A percentile compares a stretch with the other conserved stretches of the same genome.
These are phyloP conservation scores for Drosophila cracens DNA, from an alignment of 2,888 invertebrate genomes.

Conservation along the genomic window DNA sequence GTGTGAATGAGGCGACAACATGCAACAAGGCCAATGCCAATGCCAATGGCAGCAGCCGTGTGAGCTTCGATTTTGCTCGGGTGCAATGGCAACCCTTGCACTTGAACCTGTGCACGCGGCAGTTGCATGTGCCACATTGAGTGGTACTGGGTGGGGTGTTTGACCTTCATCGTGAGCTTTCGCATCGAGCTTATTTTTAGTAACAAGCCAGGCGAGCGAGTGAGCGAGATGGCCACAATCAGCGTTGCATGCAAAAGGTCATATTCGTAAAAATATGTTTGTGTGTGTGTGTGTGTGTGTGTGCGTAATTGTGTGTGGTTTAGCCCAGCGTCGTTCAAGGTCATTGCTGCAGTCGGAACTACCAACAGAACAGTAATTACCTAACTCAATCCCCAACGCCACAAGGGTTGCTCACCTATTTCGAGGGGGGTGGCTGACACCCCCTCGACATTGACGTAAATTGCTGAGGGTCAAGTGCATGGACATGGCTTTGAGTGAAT, in stretches of 20 bases:
- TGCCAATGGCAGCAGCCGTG: conserved; percentile 35
- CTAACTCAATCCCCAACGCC: conserved; percentile 31
- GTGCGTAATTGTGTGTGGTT: conserved; percentile 23
- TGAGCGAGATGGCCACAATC: conserved; percentile 20
- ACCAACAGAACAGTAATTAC: conserved; percentile 48
- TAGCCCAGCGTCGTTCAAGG: conserved; percentile 65
- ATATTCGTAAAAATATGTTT: conserved; percentile 44
- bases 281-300: conserved; percentile 1
- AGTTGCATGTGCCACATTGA: conserved; percentile 65
- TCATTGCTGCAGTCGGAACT: conserved; percentile 55
- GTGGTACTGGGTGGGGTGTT: conserved; percentile 50
- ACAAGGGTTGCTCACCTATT: conserved; percentile 15
- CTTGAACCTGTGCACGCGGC: conserved; percentile 82
- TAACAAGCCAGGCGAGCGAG: conserved; percentile 18
- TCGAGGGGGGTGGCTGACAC: conserved; percentile 2
- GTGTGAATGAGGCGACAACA: conserved; percentile 7
- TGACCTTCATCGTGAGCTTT: conserved; percentile 76
- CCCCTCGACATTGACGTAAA: conserved; percentile 78
- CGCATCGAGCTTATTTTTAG: conserved; percentile 74
- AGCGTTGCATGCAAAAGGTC: conserved; percentile 70
- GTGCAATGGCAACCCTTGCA: conserved; percentile 77
- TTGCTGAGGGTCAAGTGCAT: conserved; percentile 74
- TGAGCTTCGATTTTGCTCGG: conserved; percentile 29
- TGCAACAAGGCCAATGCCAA: conserved; percentile 46
- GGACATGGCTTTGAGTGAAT: conserved; percentile 56